Evolutionary conservation across 2,113 vertebrate species (phyloP), one percentile per base, ranked within the genome.

Genomic region (Siphamia tubifer): DNA sequence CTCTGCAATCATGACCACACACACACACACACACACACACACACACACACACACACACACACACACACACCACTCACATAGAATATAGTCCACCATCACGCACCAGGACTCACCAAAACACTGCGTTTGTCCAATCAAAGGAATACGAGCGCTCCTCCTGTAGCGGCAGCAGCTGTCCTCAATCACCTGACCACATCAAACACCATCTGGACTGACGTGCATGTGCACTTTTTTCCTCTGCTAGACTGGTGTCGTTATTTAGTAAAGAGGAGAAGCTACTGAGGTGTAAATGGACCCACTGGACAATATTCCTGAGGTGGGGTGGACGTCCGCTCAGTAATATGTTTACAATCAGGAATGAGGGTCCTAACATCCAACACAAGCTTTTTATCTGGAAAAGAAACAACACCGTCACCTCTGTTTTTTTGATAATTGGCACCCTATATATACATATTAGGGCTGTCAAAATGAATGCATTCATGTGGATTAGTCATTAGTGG

Each of bases 101-200:
- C 5, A 3, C 31, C 7, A 57, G 67, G 49, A 60, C 20, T 65
- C 23, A 43, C 16, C 60, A 32, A 55, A 47, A 2, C 28, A 35
- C 24, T 10, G 21, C 13, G 28, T 49, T 72, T 24, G 40, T 30
- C 5, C 19, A 54, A 47, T 66, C 21, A 45, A 51, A 79, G 53
- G 32, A 45, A 43, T 8, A 40, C 31, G 65, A 11, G 31, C 51
- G 9, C 52, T 32, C 16, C 53, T 62, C 56, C 27, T 43, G 34
- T 20, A 63, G 74, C 78, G 57, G 56, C 70, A 51, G 60, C 74
- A 86, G 84, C 84, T 87, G 82, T 78, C 64, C 77, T 74, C 80
- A 84, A 88, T 89, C 80, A 74, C 64, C 67, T 56, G 64, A 56
- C 88, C 82, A 89, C 87, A 88, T 88, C 79, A 89, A 84, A 89